Evolutionary conservation across 2,797 vertebrate species (phyloP).

Genomic region (Peromyscus melanophrys): DNA sequence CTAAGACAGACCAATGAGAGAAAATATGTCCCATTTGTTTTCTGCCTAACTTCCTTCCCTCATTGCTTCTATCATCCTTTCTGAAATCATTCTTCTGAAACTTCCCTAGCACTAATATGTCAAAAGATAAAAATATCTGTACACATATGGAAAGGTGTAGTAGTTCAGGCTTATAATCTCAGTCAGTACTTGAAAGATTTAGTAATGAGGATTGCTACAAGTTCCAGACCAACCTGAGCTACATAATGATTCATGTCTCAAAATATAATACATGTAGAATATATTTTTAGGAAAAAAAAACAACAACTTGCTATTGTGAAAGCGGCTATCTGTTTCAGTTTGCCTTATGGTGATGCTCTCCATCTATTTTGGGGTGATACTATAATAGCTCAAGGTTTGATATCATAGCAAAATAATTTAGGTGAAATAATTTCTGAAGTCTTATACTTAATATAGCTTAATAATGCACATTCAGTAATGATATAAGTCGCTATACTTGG

Average conservation of each 20-base stretch:
- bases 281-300: background rate
- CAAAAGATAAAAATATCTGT: background rate
- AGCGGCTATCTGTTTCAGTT: background rate
- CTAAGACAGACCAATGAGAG: background rate
- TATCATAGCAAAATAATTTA: background rate
- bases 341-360: background rate
- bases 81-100: background rate
- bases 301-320: background rate
- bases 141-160: background rate
- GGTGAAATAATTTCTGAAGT: background rate
- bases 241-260: too few relatives aligned
- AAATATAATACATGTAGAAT: background rate
- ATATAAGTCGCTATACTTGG: background rate
- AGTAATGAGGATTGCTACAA: too few relatives aligned
- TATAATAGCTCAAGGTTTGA: background rate
- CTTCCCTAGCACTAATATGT: background rate
- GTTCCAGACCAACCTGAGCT: too few relatives aligned
- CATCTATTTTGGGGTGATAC: background rate
- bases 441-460: background rate
- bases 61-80: background rate
- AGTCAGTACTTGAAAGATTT: too few relatives aligned
- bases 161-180: background rate
- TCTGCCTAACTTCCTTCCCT: too few relatives aligned
- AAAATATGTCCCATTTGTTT: background rate
- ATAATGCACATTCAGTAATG: background rate